Evolutionary conservation across 2,888 invertebrate species (phyloP).

Genomic region (Lycophotia porphyrea): DNA sequence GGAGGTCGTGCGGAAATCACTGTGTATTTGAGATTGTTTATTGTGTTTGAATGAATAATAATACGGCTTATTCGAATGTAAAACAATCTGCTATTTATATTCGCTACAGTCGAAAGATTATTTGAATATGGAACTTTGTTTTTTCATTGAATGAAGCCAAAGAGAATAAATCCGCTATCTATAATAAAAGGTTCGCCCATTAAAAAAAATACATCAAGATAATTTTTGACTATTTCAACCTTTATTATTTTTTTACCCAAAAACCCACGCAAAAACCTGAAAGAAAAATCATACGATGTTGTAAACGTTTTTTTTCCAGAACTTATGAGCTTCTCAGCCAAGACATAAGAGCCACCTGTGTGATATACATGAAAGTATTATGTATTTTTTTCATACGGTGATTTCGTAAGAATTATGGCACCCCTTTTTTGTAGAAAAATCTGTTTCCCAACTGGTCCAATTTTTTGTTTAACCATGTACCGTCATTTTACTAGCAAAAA

Average conservation of each 20-base stretch:
- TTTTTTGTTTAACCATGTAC: slow-evolving; percentile 8
- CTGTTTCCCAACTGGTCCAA: no score
- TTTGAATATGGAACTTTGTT: background rate
- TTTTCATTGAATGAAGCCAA: background rate
- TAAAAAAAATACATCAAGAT: background rate
- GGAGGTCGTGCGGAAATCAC: slow-evolving; percentile 21
- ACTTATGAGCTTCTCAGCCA: background rate
- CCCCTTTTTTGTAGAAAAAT: slow-evolving; percentile 20
- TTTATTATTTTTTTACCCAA: background rate
- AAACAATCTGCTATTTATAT: background rate
- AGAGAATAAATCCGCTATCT: background rate
- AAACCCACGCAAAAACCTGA: background rate
- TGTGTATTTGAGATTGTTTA: slow-evolving; percentile 18
- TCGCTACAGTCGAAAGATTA: background rate
- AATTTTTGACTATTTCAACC: background rate
- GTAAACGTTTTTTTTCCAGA: background rate
- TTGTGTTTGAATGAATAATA: background rate
- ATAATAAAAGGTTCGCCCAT: background rate
- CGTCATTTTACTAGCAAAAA: slow-evolving; percentile 31
- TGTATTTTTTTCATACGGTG: slow-evolving; percentile 15
- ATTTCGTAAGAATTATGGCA: no score
- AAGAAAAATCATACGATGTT: background rate
- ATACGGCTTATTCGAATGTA: background rate
- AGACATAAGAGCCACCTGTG: slow-evolving; percentile 2
- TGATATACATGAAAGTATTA: background rate